Base-by-base conservation (phyloP, 2,797 vertebrate genomes). In the Hemitrygon akajei region DNA sequence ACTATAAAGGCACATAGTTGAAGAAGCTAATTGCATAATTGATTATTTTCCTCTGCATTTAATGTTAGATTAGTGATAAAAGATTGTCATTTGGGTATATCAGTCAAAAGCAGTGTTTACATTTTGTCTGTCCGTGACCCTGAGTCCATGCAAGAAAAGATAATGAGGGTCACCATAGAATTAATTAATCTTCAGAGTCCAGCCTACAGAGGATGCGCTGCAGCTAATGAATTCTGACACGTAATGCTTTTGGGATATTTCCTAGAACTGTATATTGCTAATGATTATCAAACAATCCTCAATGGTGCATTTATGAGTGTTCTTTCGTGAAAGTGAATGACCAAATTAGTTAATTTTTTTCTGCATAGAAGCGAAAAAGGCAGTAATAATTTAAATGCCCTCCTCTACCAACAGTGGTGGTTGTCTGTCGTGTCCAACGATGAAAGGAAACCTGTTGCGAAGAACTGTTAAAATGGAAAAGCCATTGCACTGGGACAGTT, bases 111-210 rank as follows among this genome's bases (percentile, higher is more conserved):
- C 14, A 76, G 91, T 93, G 71, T 93, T 93, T 75, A 93, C 66
- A 58, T 76, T 93, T 76, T 58, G 58, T 93, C 71, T 76, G 91
- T 25, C 91, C n/a, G 91, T 76, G 66, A 73, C 71, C 66, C 71
- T 58, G 71, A 58, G 20, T 93, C 91, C n/a, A 25, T 76, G 91
- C 22, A 93, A 75, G 71, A 27, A 25, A 76, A 71, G 91, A 12
- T 56, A 93, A 93, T 56, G 47, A 40, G 69, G 40, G 40, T 58
- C 69, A 93, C 71, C 12, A 9, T 16, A 76, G 91, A 47, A 76
- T 27, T 93, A 76, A 93, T 93, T 93, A 76, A 93, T 93, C 91
- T 93, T 76, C 71, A 93, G 71, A 73, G 69, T 93, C 69, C 40
- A 9, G 71, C 1, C 73, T 27, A 75, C 40, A 56, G 6, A 14